Evolutionary conservation across 2,888 invertebrate genomes (phyloP).

Genomic region (Athalia cordata): DNA sequence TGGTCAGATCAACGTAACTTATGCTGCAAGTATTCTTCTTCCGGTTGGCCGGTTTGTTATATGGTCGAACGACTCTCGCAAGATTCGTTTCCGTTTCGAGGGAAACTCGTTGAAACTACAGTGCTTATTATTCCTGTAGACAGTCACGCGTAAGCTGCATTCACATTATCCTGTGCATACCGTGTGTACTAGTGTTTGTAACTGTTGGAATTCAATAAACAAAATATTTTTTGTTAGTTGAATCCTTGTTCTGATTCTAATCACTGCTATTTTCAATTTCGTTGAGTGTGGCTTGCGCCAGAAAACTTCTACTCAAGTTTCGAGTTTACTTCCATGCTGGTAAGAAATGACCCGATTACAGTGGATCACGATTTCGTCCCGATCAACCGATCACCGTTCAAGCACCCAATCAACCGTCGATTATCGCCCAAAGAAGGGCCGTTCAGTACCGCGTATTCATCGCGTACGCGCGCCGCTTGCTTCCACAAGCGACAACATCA

Average conservation of each 20-base stretch:
- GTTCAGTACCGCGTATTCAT: background rate
- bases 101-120: conserved; percentile 16
- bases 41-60: conserved; percentile 12
- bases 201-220: no score
- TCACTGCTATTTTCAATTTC: no score
- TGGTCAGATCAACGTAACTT: background rate
- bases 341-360: conserved; percentile 16
- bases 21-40: background rate
- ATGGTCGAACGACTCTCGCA: conserved; percentile 13
- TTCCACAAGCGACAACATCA: background rate
- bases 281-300: no score
- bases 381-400: background rate
- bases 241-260: no score
- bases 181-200: background rate
- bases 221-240: no score
- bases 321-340: no score
- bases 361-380: background rate
- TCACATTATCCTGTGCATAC: background rate
- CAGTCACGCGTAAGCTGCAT: background rate
- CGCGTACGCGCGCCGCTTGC: background rate
- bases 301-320: no score
- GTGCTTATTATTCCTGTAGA: conserved; percentile 5
- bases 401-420: background rate
- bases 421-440: conserved; percentile 17
- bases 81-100: conserved; percentile 26